A percentile compares a stretch with the other conserved stretches of the same genome.
phyloP scores from a whole-genome alignment of 2,113 vertebrate species.

The Cyanoderma ruficeps region DNA sequence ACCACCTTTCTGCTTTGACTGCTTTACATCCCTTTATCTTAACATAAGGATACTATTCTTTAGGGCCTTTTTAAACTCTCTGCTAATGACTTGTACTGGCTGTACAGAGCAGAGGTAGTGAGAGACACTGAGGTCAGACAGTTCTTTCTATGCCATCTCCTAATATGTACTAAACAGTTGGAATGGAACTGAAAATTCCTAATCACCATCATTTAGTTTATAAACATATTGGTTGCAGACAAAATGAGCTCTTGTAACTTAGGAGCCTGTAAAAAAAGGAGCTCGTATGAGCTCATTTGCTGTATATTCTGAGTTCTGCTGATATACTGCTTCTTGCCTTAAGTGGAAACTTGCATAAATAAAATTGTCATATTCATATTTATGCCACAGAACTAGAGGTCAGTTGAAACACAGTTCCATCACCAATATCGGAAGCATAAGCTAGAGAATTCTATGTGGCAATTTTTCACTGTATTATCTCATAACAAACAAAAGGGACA shows the following conservation, averaged over 20 bases:
- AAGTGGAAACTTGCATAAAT: background rate
- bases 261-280: background rate
- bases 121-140: background rate
- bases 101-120: background rate
- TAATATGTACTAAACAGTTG: background rate
- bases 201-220: background rate
- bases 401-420: background rate
- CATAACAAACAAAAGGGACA: background rate
- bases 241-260: background rate
- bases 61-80: background rate
- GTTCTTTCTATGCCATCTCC: background rate
- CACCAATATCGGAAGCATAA: background rate
- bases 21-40: slow-evolving; percentile 19
- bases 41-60: background rate
- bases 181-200: background rate
- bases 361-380: background rate
- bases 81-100: background rate
- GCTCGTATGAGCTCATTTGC: background rate
- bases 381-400: background rate
- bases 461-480: background rate
- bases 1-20: background rate
- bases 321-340: background rate
- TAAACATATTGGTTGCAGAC: background rate
- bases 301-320: background rate
- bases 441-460: background rate